Base-by-base conservation (phyloP, 2,888 invertebrate genomes). In the Gymnoscelis rufifasciata region DNA sequence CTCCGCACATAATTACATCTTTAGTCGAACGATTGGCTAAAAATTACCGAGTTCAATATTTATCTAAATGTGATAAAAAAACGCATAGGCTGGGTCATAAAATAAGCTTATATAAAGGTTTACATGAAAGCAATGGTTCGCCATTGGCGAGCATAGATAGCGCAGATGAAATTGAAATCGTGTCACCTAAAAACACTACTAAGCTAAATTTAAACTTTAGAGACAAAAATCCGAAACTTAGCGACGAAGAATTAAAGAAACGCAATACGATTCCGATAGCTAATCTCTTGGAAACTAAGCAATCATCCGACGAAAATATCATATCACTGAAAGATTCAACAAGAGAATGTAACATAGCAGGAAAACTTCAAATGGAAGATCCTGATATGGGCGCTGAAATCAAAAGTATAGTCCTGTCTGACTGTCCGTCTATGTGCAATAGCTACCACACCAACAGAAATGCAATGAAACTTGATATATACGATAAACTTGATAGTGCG, bases 401-500 rank as follows among this genome's bases (percentile, higher is more conserved):
- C 3, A 37, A 47, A 13, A 33, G n/a, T 15, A 13, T 42, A 1
- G 14, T 49, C 23, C 7, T 48, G 13, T 50, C 61, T 5, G 61
- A 63, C n/a, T 51, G 60, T 10, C 44, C 45, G 11, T 62, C 64
- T 1, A 54, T 50, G 38, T 58, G 52, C 42, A 46, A 49, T 2
- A 64, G 64, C 6, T 3, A 41, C 56, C 60, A 0, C 4, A 67
- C 63, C 37, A 66, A 64, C 26, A 49, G 48, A 7, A 56, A 60
- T 6, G 48, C 54, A 24, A 57, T 52, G 14, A 71, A 68, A 49
- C 60, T 62, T 57, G 83, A 86, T 39, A 69, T 87, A 42, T 87
- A 73, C 38, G 87, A 88, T 47, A 87, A 87, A 72, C 54, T 88
- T 24, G 84, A 86, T 28, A 88, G 87, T 51, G 62, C 63, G 1